Percentiles rank a stretch among this genome's conserved stretches.
Evolutionary conservation across 2,888 invertebrate species (phyloP).

Genomic region (Mesorhabditis spiculigera): DNA sequence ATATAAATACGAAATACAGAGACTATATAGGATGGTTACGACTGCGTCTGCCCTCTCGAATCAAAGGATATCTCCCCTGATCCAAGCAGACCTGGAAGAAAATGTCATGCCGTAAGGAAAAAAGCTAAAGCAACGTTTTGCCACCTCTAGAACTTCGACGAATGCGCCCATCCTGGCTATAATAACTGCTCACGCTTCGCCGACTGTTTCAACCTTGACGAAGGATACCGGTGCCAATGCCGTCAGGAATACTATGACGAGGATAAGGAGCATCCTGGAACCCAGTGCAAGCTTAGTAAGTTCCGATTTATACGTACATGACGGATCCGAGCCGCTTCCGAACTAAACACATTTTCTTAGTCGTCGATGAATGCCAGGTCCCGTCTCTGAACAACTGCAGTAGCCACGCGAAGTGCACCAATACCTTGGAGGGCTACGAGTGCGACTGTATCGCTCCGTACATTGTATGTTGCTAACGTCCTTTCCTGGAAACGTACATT

Average conservation of each 20-base stretch:
- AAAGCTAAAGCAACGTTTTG: not conserved
- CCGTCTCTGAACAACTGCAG: conserved; percentile 45
- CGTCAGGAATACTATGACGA: conserved; percentile 48
- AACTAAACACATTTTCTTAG: conserved; percentile 20
- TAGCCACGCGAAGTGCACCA: conserved; percentile 51
- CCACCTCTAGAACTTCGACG: conserved; percentile 34
- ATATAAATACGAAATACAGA: not conserved
- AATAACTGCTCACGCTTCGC: conserved; percentile 55
- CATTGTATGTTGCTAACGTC: conserved; percentile 11
- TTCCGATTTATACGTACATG: conserved; percentile 1
- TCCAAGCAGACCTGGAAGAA: conserved; percentile 41
- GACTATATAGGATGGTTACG: conserved; percentile 41
- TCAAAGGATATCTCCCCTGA: conserved; percentile 49
- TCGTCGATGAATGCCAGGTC: conserved; percentile 44
- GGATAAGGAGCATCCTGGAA: conserved; percentile 40
- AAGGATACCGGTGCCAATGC: conserved; percentile 48
- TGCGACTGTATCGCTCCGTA: conserved; percentile 46
- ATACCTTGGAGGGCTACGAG: conserved; percentile 51
- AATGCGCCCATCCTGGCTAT: conserved; percentile 46
- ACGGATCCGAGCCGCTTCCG: not conserved
- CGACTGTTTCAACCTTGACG: conserved; percentile 46
- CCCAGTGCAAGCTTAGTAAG: conserved; percentile 48
- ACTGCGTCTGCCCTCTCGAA: conserved; percentile 37
- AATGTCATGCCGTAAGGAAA: conserved; percentile 29
- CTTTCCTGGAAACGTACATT: not conserved